Base-by-base conservation (phyloP, 2,797 vertebrate species). In the Diplodus sargus region DNA sequence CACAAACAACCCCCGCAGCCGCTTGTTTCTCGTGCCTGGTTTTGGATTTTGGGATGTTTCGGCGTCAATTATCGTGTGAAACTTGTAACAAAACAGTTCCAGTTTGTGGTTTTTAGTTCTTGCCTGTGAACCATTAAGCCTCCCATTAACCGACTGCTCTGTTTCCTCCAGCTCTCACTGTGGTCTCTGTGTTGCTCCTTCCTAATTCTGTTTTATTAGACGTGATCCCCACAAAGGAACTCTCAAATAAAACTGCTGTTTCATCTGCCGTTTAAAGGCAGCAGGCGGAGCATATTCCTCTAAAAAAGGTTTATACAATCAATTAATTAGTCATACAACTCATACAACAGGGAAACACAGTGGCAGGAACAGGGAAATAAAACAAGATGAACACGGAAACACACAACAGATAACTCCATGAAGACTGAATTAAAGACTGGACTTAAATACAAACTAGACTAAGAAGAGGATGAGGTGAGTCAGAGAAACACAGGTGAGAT, bases 141-240 rank as follows among this genome's bases (percentile, higher is more conserved):
- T 76, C 53, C 52, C 39, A 4, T 48, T 53, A 67, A 20, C 54
- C 10, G 17, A 3, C 30, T 51, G 0, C 8, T 78, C 9, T n/a
- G 61, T 49, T 73, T 28, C 69, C 43, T 60, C 20, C 3, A 4
- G 56, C 42, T 56, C 62, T 39, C 56, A 62, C 68, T 48, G 61
- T 20, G 17, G 68, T 28, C 42, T 58, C 25, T 1, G 10, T 22
- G 66, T n/a, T 48, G 18, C 43, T 54, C 54, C 28, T 58, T 73
- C 52, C 65, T 43, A 68, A 66, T 20, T 28, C 49, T 73, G 64
- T 63, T 76, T 61, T 28, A 70, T 74, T 76, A 70, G 56, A 79
- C 39, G 14, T 43, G 15, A 64, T 72, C n/a, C 47, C 52, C 0
- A 0, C n/a, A 1, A 12, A 63, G 61, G 28, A 73, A 45, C 56